Conservation (phyloP, 2,113 vertebrate genomes). For the Alethe diademata region DNA sequence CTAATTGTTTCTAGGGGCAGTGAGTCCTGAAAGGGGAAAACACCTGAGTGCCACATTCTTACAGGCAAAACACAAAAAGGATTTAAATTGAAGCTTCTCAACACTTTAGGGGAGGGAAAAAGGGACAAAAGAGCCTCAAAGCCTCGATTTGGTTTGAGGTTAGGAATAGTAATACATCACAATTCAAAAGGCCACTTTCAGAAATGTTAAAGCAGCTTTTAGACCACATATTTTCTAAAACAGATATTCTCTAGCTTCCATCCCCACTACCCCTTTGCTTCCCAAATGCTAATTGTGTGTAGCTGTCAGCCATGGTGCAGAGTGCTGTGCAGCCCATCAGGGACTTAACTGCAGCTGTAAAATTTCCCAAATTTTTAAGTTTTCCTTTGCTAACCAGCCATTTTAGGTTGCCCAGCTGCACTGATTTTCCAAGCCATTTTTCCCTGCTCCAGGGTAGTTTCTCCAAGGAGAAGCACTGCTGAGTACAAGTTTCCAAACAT, state of each 20-base stretch:
- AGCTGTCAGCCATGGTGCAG: not conserved
- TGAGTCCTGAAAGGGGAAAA: not conserved
- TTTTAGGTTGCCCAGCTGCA: not conserved
- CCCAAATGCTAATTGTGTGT: not conserved
- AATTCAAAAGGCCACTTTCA: not conserved
- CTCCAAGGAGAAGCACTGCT: not conserved
- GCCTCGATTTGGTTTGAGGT: not conserved
- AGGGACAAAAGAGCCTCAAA: not conserved
- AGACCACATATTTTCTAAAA: not conserved
- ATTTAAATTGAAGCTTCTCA: not conserved
- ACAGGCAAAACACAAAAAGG: not conserved
- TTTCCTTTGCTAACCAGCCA: not conserved
- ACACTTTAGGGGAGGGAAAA: not conserved
- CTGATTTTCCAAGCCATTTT: not conserved
- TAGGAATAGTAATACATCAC: not conserved
- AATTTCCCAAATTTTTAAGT: not conserved
- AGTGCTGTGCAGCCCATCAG: not conserved
- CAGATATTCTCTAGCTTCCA: not conserved
- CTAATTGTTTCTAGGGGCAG: not conserved
- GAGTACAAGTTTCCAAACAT: not conserved
- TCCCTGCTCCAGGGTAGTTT: not conserved
- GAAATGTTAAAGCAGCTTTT: not conserved
- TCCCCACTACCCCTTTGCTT: not conserved
- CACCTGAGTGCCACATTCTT: not conserved
- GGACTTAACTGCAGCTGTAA: not conserved